phyloP scores from a whole-genome alignment of 1,140 invertebrate genomes.

The Diploscapter pachys region DNA sequence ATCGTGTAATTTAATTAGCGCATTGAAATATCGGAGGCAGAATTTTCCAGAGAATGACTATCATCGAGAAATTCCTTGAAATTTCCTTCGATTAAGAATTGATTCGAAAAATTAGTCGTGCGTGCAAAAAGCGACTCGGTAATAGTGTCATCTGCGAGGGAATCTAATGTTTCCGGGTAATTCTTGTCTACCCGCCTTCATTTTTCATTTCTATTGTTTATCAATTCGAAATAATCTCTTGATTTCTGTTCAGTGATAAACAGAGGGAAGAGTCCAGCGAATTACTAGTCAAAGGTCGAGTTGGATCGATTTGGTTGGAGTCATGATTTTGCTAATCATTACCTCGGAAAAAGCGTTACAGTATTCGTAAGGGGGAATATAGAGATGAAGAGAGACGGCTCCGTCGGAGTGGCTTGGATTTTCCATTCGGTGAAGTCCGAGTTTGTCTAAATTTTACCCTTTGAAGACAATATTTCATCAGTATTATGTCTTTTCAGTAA shows the following conservation, averaged over 20 bases:
- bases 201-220: neutral
- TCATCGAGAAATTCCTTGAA: neutral
- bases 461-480: slow-evolving; percentile 27
- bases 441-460: slow-evolving; percentile 70
- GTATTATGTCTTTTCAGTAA: neutral
- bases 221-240: too few relatives aligned
- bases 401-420: slow-evolving; percentile 81
- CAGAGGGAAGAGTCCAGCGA: neutral
- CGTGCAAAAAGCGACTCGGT: neutral
- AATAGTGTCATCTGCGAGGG: neutral
- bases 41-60: neutral
- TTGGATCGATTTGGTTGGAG: neutral
- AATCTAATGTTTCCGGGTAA: neutral
- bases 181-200: neutral
- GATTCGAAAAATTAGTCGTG: neutral
- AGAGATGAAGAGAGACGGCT: slow-evolving; percentile 87
- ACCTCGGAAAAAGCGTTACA: slow-evolving; percentile 83
- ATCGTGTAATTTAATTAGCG: neutral
- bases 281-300: neutral
- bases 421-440: slow-evolving; percentile 90
- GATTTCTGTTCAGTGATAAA: too few relatives aligned
- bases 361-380: slow-evolving; percentile 83
- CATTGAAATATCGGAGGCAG: too few relatives aligned
- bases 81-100: neutral
- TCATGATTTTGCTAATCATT: neutral